Percentiles rank a stretch among this genome's conserved stretches.
Evolutionary conservation across 1,140 invertebrate species (phyloP).

Genomic region (Oryzaephilus surinamensis): DNA sequence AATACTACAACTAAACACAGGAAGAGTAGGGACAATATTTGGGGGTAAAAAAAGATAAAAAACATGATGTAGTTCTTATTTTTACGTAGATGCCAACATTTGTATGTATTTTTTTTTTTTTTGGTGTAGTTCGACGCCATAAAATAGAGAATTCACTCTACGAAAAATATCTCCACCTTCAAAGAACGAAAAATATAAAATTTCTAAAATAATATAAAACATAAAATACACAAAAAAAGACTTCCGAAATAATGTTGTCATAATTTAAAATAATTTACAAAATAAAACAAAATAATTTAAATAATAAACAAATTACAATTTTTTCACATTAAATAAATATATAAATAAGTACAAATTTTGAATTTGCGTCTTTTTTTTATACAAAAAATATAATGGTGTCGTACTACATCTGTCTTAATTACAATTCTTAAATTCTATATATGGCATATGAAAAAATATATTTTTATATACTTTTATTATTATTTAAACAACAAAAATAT

Average conservation of each 20-base stretch:
- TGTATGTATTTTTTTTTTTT: constrained; percentile 13
- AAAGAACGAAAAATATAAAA: constrained; percentile 13
- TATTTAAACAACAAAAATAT: constrained; percentile 2
- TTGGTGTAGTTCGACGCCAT: constrained; percentile 25
- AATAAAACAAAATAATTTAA: constrained; percentile 16
- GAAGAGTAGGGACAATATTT: neutral
- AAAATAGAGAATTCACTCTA: constrained; percentile 14
- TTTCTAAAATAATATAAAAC: constrained; percentile 18
- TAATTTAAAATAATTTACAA: constrained; percentile 24
- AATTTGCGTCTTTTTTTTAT: constrained; percentile 11
- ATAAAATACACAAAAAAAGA: constrained; percentile 24
- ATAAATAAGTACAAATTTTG: constrained; percentile 24
- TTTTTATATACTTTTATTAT: neutral
- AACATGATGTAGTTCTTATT: constrained; percentile 18
- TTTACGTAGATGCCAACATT: constrained; percentile 23
- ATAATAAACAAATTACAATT: constrained; percentile 16
- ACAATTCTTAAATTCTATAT: constrained; percentile 12
- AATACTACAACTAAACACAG: neutral
- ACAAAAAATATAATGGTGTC: constrained; percentile 19
- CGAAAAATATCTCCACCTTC: constrained; percentile 19
- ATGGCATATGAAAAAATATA: constrained; percentile 7
- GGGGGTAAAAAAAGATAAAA: constrained; percentile 3
- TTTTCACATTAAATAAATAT: constrained; percentile 21
- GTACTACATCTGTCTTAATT: constrained; percentile 19
- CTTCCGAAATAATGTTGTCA: constrained; percentile 26